These are phyloP conservation scores for Ryuthela nishihirai DNA, from an alignment of 2,888 invertebrate species.

Conservation along the genomic window DNA sequence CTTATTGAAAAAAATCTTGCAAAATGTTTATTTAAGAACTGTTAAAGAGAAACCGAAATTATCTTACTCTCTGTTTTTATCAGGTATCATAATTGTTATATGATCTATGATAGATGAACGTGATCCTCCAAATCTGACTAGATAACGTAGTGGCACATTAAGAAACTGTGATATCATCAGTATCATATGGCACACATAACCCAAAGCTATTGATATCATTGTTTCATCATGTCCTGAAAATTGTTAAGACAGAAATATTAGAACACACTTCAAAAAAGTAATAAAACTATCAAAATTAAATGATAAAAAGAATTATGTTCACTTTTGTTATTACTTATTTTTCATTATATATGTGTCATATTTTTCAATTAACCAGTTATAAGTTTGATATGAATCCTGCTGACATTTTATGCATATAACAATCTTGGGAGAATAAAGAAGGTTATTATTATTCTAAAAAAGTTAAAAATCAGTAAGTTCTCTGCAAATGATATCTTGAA, in stretches of 20 bases:
- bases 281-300: not conserved
- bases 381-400: too few relatives aligned
- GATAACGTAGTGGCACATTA: conserved; percentile 80
- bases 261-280: not conserved
- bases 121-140: conserved; percentile 74
- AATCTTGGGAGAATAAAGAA: too few relatives aligned
- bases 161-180: conserved; percentile 76
- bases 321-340: too few relatives aligned
- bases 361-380: too few relatives aligned
- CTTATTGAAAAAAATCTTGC: too few relatives aligned
- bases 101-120: conserved; percentile 75
- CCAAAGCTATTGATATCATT: conserved; percentile 77
- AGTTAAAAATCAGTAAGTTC: too few relatives aligned
- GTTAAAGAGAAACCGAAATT: conserved; percentile 43
- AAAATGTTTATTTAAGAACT: too few relatives aligned
- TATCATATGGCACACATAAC: conserved; percentile 78
- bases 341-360: too few relatives aligned
- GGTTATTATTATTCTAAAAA: too few relatives aligned
- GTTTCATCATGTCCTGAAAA: conserved; percentile 61
- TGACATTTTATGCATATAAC: too few relatives aligned
- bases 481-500: too few relatives aligned
- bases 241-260: not conserved
- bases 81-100: conserved; percentile 64
- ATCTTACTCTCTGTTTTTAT: conserved; percentile 57
- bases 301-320: not conserved